Conservation (phyloP, 2,888 invertebrate genomes). For the Mactromeris polynyma region DNA sequence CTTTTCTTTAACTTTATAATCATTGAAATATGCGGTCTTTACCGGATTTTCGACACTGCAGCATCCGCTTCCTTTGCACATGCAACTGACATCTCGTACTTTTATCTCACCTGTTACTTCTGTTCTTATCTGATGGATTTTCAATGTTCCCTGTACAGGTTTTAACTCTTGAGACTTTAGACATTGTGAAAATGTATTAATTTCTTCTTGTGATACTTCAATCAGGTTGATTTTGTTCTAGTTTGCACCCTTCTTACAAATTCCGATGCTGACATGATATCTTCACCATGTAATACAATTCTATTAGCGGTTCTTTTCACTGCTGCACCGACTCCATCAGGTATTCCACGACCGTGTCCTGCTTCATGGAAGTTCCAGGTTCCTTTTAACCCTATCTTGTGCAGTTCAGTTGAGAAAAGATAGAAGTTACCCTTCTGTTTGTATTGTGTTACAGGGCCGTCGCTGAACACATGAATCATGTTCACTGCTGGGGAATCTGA, state of each 20-base stretch:
- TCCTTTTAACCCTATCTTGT: slow-evolving; percentile 69
- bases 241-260: slow-evolving; percentile 34
- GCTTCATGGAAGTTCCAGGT: slow-evolving; percentile 84
- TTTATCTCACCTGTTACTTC: too few relatives aligned
- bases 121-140: slow-evolving; percentile 43
- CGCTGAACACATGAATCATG: slow-evolving; percentile 64
- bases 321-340: slow-evolving; percentile 81
- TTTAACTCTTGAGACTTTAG: slow-evolving; percentile 42
- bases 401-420: slow-evolving; percentile 43
- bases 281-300: slow-evolving; percentile 53
- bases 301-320: slow-evolving; percentile 78
- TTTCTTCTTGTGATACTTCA: slow-evolving; percentile 29
- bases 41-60: too few relatives aligned
- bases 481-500: background rate
- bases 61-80: too few relatives aligned
- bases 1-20: too few relatives aligned
- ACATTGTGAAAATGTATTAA: background rate
- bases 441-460: slow-evolving; percentile 85
- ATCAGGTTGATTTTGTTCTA: slow-evolving; percentile 34
- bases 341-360: slow-evolving; percentile 85
- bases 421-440: slow-evolving; percentile 86
- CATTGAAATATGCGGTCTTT: too few relatives aligned
- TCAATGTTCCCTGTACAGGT: slow-evolving; percentile 8
- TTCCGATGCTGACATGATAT: slow-evolving; percentile 43
- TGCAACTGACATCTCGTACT: too few relatives aligned